Base-by-base conservation (phyloP, 1,140 invertebrate genomes). In the Teleopsis dalmanni region DNA sequence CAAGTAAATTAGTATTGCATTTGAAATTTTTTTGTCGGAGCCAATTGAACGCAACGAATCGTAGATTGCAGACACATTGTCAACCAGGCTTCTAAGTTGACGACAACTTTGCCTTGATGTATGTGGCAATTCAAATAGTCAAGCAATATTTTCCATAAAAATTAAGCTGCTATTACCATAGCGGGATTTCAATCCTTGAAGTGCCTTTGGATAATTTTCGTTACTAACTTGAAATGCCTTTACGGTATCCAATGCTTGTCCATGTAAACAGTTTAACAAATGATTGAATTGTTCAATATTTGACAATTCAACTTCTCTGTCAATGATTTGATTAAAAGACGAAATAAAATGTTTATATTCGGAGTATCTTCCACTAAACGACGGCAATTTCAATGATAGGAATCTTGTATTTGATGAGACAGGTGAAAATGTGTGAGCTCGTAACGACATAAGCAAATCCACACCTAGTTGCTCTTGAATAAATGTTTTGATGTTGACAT, bases 41-140 rank as follows among this genome's bases (percentile, higher is more conserved):
- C 48, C 48, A 23, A 49, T 16, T 34, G 48, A 49, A 16, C 33
- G 29, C 31, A 49, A 27, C 10, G 48, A 49, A 49, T 49, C 38
- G 19, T 42, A 42, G 18, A 49, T 42, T 4, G 47, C 38, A n/a
- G 47, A 49, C 18, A 49, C 40, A 2, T 26, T 49, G 23, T 49
- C 47, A 11, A 48, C 23, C 27, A 48, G 19, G 16, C 19, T 29
- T 19, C 47, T n/a, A n/a, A n/a, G n/a, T n/a, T n/a, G n/a, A n/a
- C n/a, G n/a, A n/a, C n/a, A n/a, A n/a, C n/a, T n/a, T n/a, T n/a
- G n/a, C n/a, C n/a, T n/a, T n/a, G n/a, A n/a, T n/a, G n/a, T n/a
- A n/a, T n/a, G n/a, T n/a, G n/a, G n/a, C n/a, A n/a, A n/a, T n/a
- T n/a, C n/a, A n/a, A n/a, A n/a, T n/a, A n/a, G n/a, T 40, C 37